Percentiles rank a stretch among this genome's conserved stretches.
Evolutionary conservation across 2,797 vertebrate species (phyloP).

Genomic region (Buphagus erythrorhynchus): DNA sequence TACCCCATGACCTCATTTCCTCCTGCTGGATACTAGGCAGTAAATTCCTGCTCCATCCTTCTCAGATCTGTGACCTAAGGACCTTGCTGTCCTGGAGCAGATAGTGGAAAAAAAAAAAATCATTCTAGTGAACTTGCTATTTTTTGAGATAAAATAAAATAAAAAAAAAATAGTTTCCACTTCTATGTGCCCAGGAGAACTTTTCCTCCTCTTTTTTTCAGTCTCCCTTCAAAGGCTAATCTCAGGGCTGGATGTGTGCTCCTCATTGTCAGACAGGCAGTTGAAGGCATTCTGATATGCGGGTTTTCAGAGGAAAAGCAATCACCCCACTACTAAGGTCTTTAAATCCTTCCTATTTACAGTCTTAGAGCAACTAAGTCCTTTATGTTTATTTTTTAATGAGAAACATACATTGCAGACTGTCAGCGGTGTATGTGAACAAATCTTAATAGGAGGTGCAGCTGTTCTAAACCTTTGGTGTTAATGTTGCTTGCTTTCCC

Average conservation of each 20-base stretch:
- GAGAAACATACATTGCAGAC: background rate
- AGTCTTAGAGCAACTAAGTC: conserved; percentile 1
- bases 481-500: background rate
- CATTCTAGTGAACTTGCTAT: background rate
- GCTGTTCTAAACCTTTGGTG: background rate
- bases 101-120: background rate
- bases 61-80: background rate
- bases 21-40: background rate
- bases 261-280: background rate
- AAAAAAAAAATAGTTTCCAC: background rate
- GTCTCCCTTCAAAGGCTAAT: background rate
- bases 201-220: background rate
- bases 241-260: background rate
- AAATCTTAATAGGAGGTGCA: background rate
- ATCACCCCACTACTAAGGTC: background rate
- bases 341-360: background rate
- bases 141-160: background rate
- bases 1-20: background rate
- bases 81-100: background rate
- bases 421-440: background rate
- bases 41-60: background rate
- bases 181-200: background rate
- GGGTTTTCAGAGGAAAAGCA: background rate
- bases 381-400: conserved; percentile 26
- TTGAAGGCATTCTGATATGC: background rate